Percentiles rank a stretch among this genome's conserved stretches.
Evolutionary conservation across 2,797 vertebrate genomes (phyloP).

Genomic region (Clamator glandarius): DNA sequence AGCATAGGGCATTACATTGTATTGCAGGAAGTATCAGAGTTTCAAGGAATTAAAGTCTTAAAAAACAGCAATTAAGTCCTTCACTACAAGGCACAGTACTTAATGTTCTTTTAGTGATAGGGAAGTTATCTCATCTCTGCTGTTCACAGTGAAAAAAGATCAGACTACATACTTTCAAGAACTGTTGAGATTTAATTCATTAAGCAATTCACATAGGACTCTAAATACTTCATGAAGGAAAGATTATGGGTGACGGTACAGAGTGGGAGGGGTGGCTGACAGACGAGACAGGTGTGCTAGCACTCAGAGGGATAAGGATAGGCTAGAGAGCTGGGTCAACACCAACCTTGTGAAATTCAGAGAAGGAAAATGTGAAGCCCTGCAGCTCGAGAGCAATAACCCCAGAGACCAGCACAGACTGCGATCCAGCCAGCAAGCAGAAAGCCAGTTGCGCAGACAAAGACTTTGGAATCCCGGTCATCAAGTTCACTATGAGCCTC

Average conservation of each 20-base stretch:
- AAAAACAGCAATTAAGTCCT: not conserved
- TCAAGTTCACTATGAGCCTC: not conserved
- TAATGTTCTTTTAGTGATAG: not conserved
- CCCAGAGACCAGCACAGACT: not conserved
- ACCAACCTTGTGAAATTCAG: not conserved
- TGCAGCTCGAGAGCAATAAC: not conserved
- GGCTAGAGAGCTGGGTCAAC: not conserved
- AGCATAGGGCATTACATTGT: not conserved
- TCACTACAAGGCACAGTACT: not conserved
- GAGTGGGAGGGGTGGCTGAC: not conserved
- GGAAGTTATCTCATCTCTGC: not conserved
- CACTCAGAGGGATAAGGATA: not conserved
- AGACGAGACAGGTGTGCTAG: not conserved
- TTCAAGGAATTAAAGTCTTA: not conserved
- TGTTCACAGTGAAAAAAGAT: too few relatives aligned
- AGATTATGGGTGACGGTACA: not conserved
- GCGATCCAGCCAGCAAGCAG: not conserved
- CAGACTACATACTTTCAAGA: not conserved
- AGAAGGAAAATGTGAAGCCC: not conserved
- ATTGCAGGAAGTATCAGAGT: not conserved
- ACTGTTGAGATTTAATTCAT: not conserved
- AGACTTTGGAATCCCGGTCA: not conserved
- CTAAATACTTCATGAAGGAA: not conserved
- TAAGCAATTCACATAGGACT: not conserved
- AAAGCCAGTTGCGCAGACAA: not conserved